Base-by-base conservation (phyloP, 2,113 vertebrate species). In the Erpornis zantholeuca region DNA sequence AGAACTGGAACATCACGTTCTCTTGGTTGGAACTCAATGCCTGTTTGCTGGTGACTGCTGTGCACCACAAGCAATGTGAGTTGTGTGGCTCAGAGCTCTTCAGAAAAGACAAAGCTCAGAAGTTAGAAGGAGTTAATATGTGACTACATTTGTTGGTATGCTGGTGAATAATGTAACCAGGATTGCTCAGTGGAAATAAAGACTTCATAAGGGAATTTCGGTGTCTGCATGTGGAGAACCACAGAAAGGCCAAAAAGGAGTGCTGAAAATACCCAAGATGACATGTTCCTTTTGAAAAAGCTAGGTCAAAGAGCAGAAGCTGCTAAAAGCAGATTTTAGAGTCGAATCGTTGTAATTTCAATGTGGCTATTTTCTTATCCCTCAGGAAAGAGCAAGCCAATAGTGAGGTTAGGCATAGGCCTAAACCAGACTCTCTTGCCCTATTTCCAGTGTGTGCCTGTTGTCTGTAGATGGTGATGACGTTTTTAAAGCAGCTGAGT, bases 111-210 rank as follows among this genome's bases (percentile, higher is more conserved):
- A 80, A 82, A 52, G 44, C 64, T 87, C 69, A 35, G 59, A 94
- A 84, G 11, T 72, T 75, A 80, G 52, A 72, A 81, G 79, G 79
- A 88, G 68, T 96, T 91, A 94, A 76, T 70, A 20, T 53, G 25
- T 97, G 94, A 92, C 88, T 95, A 45, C 25, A 8, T 78, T 75
- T 53, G 23, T 70, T 96, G 96, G 85, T 94, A 94, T 97, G 92
- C 86, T 95, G 77, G n/a, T 93, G 86, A 92, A 95, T 95, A 94
- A 92, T 86, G 42, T 73, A 86, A 71, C 79, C 45, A 82, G 72
- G 66, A 91, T 65, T 80, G 61, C 66, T 85, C 44, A 64, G 76
- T 93, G 92, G 92, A 96, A 95, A 97, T 68, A 86, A 86, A 95
- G 57, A 93, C 82, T 92, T 90, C 88, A 96, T 88, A 57, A 88